A percentile compares a stretch with the other conserved stretches of the same genome.
Conservation (phyloP, 2,797 vertebrate species). For the Protonibea diacanthus region DNA sequence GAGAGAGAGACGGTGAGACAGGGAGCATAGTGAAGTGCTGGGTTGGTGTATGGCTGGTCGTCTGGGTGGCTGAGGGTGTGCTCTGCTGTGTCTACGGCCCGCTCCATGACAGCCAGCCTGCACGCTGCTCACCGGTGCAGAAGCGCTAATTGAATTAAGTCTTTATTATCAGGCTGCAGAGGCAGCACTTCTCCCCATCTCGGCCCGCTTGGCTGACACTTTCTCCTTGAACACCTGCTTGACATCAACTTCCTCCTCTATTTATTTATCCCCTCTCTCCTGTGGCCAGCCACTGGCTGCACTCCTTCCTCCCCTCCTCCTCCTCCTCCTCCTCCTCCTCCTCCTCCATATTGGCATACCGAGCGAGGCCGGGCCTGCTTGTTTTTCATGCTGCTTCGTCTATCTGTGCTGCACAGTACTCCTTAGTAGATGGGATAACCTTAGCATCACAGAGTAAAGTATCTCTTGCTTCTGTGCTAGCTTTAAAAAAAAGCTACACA, state of each 20-base stretch:
- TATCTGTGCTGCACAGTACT: conserved; percentile 18
- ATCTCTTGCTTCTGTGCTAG: neutral
- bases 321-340: conserved; percentile 53
- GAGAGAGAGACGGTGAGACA: conserved; percentile 9
- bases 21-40: conserved; percentile 39
- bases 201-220: conserved; percentile 88
- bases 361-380: conserved; percentile 42
- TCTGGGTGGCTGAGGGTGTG: conserved; percentile 60
- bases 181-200: conserved; percentile 87
- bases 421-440: conserved; percentile 37
- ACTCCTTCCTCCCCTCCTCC: conserved; percentile 56
- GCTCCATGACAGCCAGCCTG: conserved; percentile 76
- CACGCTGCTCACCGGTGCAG: conserved; percentile 83
- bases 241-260: conserved; percentile 88
- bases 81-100: conserved; percentile 65
- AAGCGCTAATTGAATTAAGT: conserved; percentile 90
- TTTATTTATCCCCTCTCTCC: conserved; percentile 86
- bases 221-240: conserved; percentile 91
- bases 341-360: conserved; percentile 62
- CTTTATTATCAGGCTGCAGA: conserved; percentile 89
- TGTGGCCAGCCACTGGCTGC: conserved; percentile 79
- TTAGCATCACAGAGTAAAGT: conserved; percentile 11
- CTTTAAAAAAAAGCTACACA: conserved; percentile 16
- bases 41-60: conserved; percentile 53
- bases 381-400: conserved; percentile 47